Percentiles rank a stretch among this genome's conserved stretches.
Conservation (phyloP, 2,888 invertebrate genomes). For the Hybos culiciformis region DNA sequence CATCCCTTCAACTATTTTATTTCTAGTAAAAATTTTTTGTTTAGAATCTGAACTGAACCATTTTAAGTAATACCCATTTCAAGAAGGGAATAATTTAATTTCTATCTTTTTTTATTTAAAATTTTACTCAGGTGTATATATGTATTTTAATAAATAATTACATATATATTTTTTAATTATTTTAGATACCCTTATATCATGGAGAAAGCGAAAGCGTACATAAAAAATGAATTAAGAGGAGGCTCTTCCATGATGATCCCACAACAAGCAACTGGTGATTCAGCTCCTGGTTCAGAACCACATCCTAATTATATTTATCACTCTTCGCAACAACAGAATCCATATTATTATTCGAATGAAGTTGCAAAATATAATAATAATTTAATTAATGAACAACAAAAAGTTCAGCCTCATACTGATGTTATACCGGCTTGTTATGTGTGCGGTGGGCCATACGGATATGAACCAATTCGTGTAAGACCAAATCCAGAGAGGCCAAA, state of each 20-base stretch:
- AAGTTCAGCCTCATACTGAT: constrained; percentile 19
- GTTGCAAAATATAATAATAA: constrained; percentile 13
- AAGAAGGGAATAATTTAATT: too few relatives aligned
- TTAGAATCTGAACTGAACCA: too few relatives aligned
- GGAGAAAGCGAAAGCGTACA: constrained; percentile 58
- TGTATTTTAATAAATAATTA: too few relatives aligned
- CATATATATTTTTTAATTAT: too few relatives aligned
- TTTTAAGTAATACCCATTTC: too few relatives aligned
- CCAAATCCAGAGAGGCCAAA: constrained; percentile 52
- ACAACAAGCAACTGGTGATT: neutral
- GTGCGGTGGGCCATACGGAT: constrained; percentile 58
- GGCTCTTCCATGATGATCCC: constrained; percentile 21
- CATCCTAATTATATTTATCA: neutral
- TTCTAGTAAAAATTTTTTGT: too few relatives aligned
- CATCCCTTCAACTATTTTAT: too few relatives aligned
- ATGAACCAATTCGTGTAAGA: constrained; percentile 49
- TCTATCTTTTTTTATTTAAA: too few relatives aligned
- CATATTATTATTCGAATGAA: constrained; percentile 11
- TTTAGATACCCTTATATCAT: too few relatives aligned
- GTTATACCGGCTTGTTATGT: constrained; percentile 45
- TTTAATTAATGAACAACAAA: constrained; percentile 13
- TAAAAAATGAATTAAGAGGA: constrained; percentile 54
- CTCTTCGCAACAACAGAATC: constrained; percentile 14
- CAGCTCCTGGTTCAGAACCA: neutral
- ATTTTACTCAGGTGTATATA: too few relatives aligned